phyloP scores from a whole-genome alignment of 2,113 vertebrate genomes.

The Daubentonia madagascariensis region DNA sequence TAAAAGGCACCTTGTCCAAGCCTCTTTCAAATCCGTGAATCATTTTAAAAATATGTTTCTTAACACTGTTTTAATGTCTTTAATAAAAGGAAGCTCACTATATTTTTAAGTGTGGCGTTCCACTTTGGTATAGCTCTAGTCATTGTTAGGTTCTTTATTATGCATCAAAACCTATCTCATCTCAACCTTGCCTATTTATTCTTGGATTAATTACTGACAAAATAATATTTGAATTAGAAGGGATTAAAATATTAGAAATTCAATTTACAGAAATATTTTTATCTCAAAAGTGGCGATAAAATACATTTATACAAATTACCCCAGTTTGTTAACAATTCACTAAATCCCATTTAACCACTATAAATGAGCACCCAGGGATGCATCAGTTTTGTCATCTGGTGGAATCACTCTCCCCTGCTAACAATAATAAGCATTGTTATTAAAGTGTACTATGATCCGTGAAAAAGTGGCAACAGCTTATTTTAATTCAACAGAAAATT shows the following conservation, averaged over 20 bases:
- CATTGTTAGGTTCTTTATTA: background rate
- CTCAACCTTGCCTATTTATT: background rate
- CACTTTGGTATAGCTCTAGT: background rate
- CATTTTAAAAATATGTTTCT: background rate
- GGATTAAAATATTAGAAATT: constrained; percentile 37
- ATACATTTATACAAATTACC: constrained; percentile 35
- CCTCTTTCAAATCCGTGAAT: background rate
- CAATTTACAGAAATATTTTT: background rate
- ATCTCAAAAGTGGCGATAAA: constrained; percentile 32
- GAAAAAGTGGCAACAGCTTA: constrained; percentile 51
- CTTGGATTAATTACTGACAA: constrained; percentile 28
- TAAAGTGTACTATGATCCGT: constrained; percentile 53
- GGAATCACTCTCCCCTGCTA: constrained; percentile 40
- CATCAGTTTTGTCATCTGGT: constrained; percentile 24
- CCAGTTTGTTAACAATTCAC: constrained; percentile 56
- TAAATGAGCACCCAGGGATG: constrained; percentile 29
- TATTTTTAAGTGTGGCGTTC: background rate
- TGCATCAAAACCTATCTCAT: background rate
- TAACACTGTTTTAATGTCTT: background rate
- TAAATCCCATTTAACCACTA: constrained; percentile 57
- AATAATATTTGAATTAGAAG: background rate
- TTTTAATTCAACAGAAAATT: constrained; percentile 69
- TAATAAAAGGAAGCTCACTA: background rate
- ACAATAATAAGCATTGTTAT: constrained; percentile 52
- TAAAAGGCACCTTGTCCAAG: background rate